Base-by-base conservation (phyloP, 2,888 invertebrate genomes). In the Homarus gammarus region DNA sequence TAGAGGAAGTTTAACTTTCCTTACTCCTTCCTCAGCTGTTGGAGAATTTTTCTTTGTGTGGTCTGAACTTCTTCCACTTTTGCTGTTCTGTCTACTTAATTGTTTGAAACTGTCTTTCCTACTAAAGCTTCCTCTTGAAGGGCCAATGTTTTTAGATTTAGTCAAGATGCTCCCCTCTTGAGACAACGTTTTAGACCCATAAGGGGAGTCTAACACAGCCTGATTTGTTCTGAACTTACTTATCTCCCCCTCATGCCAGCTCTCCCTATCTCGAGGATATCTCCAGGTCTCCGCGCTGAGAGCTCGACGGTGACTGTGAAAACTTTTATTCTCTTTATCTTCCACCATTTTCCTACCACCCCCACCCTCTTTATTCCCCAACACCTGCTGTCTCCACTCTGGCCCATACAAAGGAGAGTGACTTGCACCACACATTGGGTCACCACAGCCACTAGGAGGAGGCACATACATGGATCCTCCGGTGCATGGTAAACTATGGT, bases 251-350 rank as follows among this genome's bases (percentile, higher is more conserved):
- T 89, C 88, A 56, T 89, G 88, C 88, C 88, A 89, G n/a, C 27
- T 56, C 15, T 89, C 88, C n/a, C 56, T 64, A 10, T 89, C 88
- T 27, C 77, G 61, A 40, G 88, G 88, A 40, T 64, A 84, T 70
- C 84, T 84, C 88, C 88, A 89, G 18, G 89, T 64, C 70, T 89
- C 89, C 12, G 84, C 89, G 38, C 89, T 89, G 15, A 84, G 83
- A 33, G 89, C 89, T 36, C 89, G 70, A 18, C 89, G 78, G 73
- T 89, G 89, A 49, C 88, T 89, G 31, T 64, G 78, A 49, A 77
- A 70, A 68, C 27, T 49, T 22, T 68, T 84, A 36, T 49, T 56
- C 36, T 83, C 83, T 18, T 61, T 75, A 18, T 83, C 83, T 27
- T 89, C 84, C 27, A 49, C 31, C 27, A 78, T 22, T 38, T 70